Base-by-base conservation (phyloP, 2,888 invertebrate genomes). In the Neocrepidodera transversa region DNA sequence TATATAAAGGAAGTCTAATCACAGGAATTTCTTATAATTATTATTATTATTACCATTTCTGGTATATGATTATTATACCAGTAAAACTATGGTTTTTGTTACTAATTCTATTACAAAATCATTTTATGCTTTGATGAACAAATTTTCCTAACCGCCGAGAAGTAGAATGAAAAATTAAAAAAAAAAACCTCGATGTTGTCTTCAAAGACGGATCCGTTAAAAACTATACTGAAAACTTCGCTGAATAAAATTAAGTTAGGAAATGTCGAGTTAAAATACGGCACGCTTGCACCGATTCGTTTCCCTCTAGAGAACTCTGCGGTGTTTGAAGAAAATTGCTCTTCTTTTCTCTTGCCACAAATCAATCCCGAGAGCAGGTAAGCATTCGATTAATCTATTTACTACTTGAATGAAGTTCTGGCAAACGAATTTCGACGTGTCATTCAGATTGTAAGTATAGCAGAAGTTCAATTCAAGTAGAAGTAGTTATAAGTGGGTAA, bases 301-400 rank as follows among this genome's bases (percentile, higher is more conserved):
- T 14, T 50, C 43, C 11, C 17, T 23, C 23, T 38, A 3, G 3
- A 5, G 23, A 23, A 23, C 6, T 23, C 23, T 6, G 23, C 35
- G 26, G 45, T 57, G 45, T 50, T 57, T 53, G 53, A 32, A 36
- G 52, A 52, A 61, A 58, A 57, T 55, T 57, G 54, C 52, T 50
- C 50, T 50, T 23, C 28, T 55, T 51, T n/a, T n/a, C 54, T 55
- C 38, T 32, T 38, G 26, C 58, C 49, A 62, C 61, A 62, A 65
- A 65, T 62, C 62, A 60, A 63, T 65, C 65, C 43, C 50, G 23
- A 56, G 48, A 54, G 61, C 43, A 58, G 59, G 63, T 63, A 65
- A 59, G 63, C 65, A 61, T 61, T 58, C 65, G 59, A 65, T 65
- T 65, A 65, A 65, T 65, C 65, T 60, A 43, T 45, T 65, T 61